Percentiles rank a stretch among this genome's conserved stretches.
phyloP scores from a whole-genome alignment of 2,113 vertebrate genomes.

The Himantopus leucocephalus region DNA sequence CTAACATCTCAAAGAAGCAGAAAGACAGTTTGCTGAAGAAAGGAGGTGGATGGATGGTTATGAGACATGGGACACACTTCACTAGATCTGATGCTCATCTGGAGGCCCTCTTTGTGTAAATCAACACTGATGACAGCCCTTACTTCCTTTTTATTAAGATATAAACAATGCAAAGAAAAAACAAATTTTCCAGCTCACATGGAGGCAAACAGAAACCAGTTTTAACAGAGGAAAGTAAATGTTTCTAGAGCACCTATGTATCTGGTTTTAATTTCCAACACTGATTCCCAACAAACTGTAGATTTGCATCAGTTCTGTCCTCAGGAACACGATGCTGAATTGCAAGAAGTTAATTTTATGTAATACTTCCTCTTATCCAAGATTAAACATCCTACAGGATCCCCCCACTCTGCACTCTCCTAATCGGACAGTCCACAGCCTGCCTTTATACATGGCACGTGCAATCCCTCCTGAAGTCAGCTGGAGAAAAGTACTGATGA shows the following conservation, averaged over 20 bases:
- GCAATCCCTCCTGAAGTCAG: not conserved
- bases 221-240: not conserved
- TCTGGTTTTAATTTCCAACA: not conserved
- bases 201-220: not conserved
- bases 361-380: not conserved
- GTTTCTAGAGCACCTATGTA: not conserved
- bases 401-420: not conserved
- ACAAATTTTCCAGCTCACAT: not conserved
- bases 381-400: not conserved
- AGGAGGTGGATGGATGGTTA: not conserved
- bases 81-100: not conserved
- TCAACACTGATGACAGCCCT: not conserved
- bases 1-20: not conserved
- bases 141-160: not conserved
- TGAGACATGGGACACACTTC: rapidly evolving
- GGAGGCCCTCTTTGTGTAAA: not conserved
- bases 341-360: not conserved
- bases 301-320: not conserved
- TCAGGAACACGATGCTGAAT: not conserved
- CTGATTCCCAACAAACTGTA: not conserved
- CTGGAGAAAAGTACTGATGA: not conserved
- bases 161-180: not conserved
- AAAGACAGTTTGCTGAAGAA: not conserved
- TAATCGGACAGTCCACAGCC: not conserved
- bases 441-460: not conserved